phyloP scores from a whole-genome alignment of 2,797 vertebrate genomes.

The Jordanella pulchra region DNA sequence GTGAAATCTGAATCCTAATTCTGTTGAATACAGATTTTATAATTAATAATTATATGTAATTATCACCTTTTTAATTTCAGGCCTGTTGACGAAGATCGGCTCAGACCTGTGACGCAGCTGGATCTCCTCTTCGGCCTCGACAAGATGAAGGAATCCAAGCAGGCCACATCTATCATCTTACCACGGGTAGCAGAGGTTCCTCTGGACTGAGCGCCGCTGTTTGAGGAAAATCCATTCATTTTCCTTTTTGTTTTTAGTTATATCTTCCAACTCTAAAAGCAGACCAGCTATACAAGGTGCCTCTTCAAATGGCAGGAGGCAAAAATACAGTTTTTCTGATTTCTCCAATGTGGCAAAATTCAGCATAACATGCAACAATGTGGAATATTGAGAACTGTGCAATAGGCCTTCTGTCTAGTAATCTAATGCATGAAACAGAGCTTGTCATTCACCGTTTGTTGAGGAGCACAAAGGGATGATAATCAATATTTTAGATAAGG shows the following conservation, averaged over 20 bases:
- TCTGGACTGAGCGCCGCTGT: conserved; percentile 67
- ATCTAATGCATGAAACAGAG: not conserved
- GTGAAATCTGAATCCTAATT: not conserved
- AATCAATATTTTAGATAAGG: not conserved
- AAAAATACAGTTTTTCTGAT: not conserved
- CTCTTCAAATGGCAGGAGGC: not conserved
- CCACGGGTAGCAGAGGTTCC: conserved; percentile 65
- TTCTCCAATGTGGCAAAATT: not conserved
- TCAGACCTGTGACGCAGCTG: conserved; percentile 82
- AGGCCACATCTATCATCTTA: conserved; percentile 55
- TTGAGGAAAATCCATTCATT: not conserved
- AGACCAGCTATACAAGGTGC: not conserved
- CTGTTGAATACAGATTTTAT: not conserved
- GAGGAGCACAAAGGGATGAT: not conserved
- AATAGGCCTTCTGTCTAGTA: not conserved
- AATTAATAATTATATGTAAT: not conserved
- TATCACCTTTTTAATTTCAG: conserved; percentile 46
- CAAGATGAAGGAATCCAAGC: conserved; percentile 84
- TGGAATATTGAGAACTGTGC: not conserved
- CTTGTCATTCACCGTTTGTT: not conserved
- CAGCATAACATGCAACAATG: not conserved
- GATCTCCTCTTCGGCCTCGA: conserved; percentile 84
- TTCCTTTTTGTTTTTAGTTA: conserved; percentile 2
- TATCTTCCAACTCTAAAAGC: not conserved
- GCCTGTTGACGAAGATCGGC: conserved; percentile 66